These are phyloP conservation scores for Octopus sinensis DNA, from an alignment of 1,140 invertebrate species.

Conservation along the genomic window DNA sequence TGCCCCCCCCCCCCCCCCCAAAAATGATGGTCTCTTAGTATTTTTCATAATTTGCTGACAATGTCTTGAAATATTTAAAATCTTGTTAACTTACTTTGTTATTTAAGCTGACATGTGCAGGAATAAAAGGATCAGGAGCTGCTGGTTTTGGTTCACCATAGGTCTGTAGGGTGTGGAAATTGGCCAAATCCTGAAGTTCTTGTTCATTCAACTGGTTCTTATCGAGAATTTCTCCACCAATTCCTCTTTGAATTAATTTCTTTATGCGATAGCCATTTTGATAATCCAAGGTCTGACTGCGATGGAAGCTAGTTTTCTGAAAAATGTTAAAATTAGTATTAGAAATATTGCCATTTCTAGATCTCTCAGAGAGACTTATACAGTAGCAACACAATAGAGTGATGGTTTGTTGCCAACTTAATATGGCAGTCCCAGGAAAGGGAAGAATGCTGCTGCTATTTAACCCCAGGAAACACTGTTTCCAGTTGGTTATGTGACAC, in stretches of 20 bases:
- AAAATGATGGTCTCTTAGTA: too few species aligned
- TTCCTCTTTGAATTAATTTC: constrained; percentile 61
- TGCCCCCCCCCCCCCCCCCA: too few species aligned
- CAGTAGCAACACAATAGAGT: too few species aligned
- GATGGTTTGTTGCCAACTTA: too few species aligned
- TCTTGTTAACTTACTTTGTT: constrained; percentile 62
- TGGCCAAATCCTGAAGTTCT: constrained; percentile 58
- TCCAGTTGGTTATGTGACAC: too few species aligned
- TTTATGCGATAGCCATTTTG: constrained; percentile 69
- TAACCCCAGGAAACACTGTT: too few species aligned
- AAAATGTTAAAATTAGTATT: constrained; percentile 25
- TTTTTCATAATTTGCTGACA: too few species aligned
- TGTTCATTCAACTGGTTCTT: constrained; percentile 60
- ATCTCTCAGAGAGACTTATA: too few species aligned
- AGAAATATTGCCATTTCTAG: too few species aligned
- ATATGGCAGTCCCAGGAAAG: too few species aligned
- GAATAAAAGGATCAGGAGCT: constrained; percentile 66
- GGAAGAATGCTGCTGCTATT: too few species aligned
- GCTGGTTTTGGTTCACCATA: constrained; percentile 70
- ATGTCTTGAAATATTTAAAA: too few species aligned
- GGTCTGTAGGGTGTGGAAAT: constrained; percentile 73
- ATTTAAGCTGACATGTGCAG: constrained; percentile 73
- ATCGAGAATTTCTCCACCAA: constrained; percentile 62
- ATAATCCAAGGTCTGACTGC: constrained; percentile 66
- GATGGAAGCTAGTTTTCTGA: constrained; percentile 66